phyloP scores from a whole-genome alignment of 2,113 vertebrate genomes.

The Echinops telfairi region DNA sequence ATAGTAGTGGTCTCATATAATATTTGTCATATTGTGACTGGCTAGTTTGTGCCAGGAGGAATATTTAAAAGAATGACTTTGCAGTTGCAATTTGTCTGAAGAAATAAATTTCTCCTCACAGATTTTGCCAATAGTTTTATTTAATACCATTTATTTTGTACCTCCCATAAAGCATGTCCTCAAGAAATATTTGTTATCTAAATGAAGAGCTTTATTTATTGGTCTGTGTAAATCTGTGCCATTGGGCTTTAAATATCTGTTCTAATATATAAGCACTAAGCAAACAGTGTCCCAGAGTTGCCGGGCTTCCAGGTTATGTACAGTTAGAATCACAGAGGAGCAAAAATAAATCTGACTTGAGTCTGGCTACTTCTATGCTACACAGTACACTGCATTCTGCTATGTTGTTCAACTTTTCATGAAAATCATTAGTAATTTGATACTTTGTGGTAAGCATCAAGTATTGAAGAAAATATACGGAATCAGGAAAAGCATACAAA shows the following conservation, averaged over 20 bases:
- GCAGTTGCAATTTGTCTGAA: background rate
- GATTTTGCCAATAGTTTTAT: background rate
- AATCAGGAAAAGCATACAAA: background rate
- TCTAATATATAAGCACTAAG: background rate
- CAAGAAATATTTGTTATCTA: background rate
- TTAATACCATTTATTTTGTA: conserved; percentile 36
- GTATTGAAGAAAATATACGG: too few relatives aligned
- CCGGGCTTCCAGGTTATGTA: background rate
- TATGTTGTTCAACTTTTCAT: background rate
- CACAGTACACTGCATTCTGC: background rate
- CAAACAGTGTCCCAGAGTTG: background rate
- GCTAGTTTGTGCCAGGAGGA: too few relatives aligned
- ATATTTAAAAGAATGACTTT: conserved; percentile 25
- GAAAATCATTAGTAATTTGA: background rate
- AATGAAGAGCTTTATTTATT: background rate
- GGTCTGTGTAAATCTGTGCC: background rate
- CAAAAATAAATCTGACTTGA: background rate
- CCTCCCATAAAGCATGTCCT: background rate
- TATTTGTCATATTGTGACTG: too few relatives aligned
- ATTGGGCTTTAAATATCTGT: background rate
- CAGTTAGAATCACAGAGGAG: background rate
- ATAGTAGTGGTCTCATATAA: too few relatives aligned
- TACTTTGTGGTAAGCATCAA: background rate
- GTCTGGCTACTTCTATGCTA: background rate
- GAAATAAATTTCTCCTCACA: conserved; percentile 18